These are phyloP conservation scores for Rhizoglyphus robini DNA, from an alignment of 1,140 invertebrate species.

Conservation along the genomic window DNA sequence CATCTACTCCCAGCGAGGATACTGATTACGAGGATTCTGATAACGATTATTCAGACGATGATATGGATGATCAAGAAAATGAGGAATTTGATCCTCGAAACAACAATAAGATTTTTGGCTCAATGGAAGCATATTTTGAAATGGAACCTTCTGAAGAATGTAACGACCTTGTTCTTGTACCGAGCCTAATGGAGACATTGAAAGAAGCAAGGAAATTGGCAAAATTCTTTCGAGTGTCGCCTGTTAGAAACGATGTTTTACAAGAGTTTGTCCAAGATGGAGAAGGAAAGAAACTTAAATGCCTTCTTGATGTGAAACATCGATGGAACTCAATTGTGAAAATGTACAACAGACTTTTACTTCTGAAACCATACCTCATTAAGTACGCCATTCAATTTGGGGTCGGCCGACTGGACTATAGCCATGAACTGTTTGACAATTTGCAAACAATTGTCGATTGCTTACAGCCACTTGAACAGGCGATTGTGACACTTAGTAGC, in stretches of 20 bases:
- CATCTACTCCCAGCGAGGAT: background rate
- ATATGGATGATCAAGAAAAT: too few species aligned
- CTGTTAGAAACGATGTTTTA: background rate
- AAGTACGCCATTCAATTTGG: background rate
- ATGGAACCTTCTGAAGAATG: too few species aligned
- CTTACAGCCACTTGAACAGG: background rate
- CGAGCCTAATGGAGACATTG: background rate
- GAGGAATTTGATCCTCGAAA: too few species aligned
- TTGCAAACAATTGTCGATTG: background rate
- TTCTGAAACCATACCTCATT: background rate
- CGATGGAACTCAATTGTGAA: background rate
- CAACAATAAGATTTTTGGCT: background rate
- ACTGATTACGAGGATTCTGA: background rate
- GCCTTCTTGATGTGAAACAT: background rate
- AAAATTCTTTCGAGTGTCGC: background rate
- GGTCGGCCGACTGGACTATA: background rate
- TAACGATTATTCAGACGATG: background rate
- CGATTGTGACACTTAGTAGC: background rate
- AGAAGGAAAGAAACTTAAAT: background rate
- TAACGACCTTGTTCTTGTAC: too few species aligned
- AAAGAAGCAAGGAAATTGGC: background rate
- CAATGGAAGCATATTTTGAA: background rate
- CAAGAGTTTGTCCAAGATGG: background rate
- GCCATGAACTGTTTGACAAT: background rate
- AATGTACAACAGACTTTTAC: background rate